phyloP scores from a whole-genome alignment of 2,797 vertebrate species.

The Gorsachius magnificus region DNA sequence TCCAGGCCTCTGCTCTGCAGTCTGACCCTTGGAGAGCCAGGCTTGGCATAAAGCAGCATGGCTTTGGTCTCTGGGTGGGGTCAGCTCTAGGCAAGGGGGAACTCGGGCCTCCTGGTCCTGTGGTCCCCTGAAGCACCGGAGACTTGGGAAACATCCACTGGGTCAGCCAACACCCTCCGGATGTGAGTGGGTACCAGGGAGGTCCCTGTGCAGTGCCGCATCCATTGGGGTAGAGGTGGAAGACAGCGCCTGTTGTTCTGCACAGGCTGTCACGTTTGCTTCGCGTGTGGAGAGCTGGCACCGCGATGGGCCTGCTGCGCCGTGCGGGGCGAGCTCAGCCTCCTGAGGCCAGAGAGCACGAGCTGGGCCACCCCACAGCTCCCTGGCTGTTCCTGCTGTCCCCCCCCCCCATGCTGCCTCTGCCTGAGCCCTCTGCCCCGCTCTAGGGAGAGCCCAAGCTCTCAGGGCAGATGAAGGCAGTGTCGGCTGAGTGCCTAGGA shows the following conservation, averaged over 20 bases:
- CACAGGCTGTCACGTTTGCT: not conserved
- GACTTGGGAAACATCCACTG: not conserved
- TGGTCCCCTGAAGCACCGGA: not conserved
- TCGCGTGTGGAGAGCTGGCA: not conserved
- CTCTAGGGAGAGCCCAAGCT: conserved; percentile 90
- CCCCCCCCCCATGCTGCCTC: fast-evolving
- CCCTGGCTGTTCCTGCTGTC: not conserved
- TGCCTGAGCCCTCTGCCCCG: not conserved
- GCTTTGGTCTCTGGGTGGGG: not conserved
- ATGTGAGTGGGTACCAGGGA: not conserved
- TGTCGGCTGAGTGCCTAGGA: conserved; percentile 92
- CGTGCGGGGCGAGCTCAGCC: fast-evolving
- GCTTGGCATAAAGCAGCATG: not conserved
- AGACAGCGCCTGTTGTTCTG: not conserved
- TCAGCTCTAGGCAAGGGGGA: not conserved
- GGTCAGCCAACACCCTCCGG: not conserved
- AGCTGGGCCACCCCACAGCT: not conserved
- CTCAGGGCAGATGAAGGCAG: conserved; percentile 93
- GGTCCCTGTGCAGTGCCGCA: not conserved
- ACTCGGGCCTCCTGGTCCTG: not conserved
- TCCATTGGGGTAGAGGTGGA: not conserved
- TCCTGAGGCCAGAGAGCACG: not conserved
- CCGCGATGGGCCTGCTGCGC: not conserved
- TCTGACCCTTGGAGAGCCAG: not conserved
- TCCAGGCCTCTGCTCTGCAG: not conserved